Base-by-base conservation (phyloP, 2,113 vertebrate genomes). In the Dolichotis patagonum region DNA sequence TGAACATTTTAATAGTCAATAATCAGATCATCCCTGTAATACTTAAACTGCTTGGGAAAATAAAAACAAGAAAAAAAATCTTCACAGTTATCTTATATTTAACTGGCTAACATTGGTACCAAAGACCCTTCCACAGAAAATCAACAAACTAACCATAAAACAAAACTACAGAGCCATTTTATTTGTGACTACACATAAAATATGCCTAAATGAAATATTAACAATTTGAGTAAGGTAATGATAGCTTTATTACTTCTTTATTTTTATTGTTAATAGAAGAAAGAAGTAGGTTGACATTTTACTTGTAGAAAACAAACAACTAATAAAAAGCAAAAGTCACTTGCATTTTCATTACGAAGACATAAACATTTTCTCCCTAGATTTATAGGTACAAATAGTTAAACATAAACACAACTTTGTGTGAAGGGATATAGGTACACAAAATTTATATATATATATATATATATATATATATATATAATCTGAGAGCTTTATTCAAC, bases 401-500 rank as follows among this genome's bases (percentile, higher is more conserved):
- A 54, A 75, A 75, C 91, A 16, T 63, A 90, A 92, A 49, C 20
- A 54, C 54, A 4, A 95, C 17, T 85, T 35, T 77, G 14, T 82
- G 3, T 84, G 12, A 83, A 75, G 7, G 22, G 1, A 78, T 35
- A 63, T 73, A 62, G 28, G 14, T 49, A 83, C 26, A 90, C n/a
- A 69, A 69, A 86, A 92, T 58, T 26, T 62, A 62, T 32, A 32
- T 35, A 35, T 65, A 67, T n/a, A 67, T 67, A 67, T n/a, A 67
- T 35, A 67, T 35, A 67, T 35, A 67, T 35, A 67, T 67, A 75
- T 54, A 81, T 75, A 30, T 56, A 89, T 58, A 54, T 54, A 54
- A 60, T 75, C 69, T 82, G n/a, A 95, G 65, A 49, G 35, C 84
- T 92, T 94, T 73, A 62, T 41, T 94, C 38, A 91, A 95, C 24